A percentile compares a stretch with the other conserved stretches of the same genome.
phyloP scores from a whole-genome alignment of 2,797 vertebrate genomes.

The Ptychadena robeensis region DNA sequence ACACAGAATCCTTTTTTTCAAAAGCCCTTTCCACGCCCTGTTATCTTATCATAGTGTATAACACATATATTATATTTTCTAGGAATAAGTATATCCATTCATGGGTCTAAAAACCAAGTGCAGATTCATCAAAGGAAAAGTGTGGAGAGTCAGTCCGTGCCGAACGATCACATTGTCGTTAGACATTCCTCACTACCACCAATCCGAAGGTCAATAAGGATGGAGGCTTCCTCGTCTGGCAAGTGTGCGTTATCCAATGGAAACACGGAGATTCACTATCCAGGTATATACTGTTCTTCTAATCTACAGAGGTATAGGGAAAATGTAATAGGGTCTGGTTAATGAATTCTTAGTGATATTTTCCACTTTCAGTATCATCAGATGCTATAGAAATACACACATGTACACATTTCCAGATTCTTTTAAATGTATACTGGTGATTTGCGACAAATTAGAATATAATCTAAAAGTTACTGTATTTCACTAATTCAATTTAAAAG shows the following conservation, averaged over 20 bases:
- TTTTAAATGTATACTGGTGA: no score
- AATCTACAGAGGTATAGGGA: not conserved
- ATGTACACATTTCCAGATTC: no score
- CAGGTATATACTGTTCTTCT: conserved; percentile 71
- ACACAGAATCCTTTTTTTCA: not conserved
- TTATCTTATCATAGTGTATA: not conserved
- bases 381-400: no score
- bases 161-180: conserved; percentile 74
- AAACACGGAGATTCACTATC: conserved; percentile 75
- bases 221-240: conserved; percentile 86
- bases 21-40: not conserved
- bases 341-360: not conserved
- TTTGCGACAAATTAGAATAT: no score
- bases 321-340: not conserved
- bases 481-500: no score
- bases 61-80: not conserved
- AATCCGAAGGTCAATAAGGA: conserved; percentile 77
- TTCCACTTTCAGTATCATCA: no score
- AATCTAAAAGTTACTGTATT: no score
- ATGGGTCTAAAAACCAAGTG: conserved; percentile 87
- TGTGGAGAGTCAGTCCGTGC: conserved; percentile 75
- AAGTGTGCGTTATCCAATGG: conserved; percentile 74
- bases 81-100: conserved; percentile 91
- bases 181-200: conserved; percentile 75
- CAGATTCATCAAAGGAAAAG: conserved; percentile 80